Evolutionary conservation across 2,113 vertebrate genomes (phyloP), one percentile per base, ranked within the genome.

Genomic region (Tragelaphus imberbis): DNA sequence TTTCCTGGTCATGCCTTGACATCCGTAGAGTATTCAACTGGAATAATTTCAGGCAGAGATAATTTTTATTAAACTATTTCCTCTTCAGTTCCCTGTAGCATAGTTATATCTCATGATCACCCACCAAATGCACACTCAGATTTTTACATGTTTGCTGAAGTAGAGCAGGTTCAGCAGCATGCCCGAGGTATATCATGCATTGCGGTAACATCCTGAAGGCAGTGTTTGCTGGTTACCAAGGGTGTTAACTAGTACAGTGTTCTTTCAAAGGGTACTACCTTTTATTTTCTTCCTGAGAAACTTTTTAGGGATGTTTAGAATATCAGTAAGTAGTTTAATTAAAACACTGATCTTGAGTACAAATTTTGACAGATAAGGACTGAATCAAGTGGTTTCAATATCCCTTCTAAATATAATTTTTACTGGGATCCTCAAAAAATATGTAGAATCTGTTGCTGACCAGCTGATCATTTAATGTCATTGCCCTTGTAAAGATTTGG

Each of bases 251-350:
- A 36, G 40, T 47, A 47, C 44, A 28, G n/a, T 44, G 1, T 91
- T 96, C 59, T 93, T 82, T 15, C 21, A 56, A 19, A 89, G 53
- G 56, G 13, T 79, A 13, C 40, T 33, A n/a, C 47, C 10, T 53
- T 63, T 53, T 75, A 59, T 75, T 94, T 97, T 85, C 61, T 80
- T 40, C 13, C 71, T 68, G 23, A 96, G 88, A 90, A 94, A 63
- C 30, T 77, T 8, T 82, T 55, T 84, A 56, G 40, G 12, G 90
- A 7, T 81, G n/a, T 88, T 65, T 95, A 84, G 75, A 65, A 49
- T 91, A 77, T 79, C 30, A 71, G 36, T 96, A 92, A 94, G 84
- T 85, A 53, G 17, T 82, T 95, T 63, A 95, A 55, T 81, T 88
- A 21, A 84, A 88, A 77, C 55, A 86, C 13, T n/a, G 25, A 47